phyloP scores from a whole-genome alignment of 2,888 invertebrate species.

The Amaurobius ferox region DNA sequence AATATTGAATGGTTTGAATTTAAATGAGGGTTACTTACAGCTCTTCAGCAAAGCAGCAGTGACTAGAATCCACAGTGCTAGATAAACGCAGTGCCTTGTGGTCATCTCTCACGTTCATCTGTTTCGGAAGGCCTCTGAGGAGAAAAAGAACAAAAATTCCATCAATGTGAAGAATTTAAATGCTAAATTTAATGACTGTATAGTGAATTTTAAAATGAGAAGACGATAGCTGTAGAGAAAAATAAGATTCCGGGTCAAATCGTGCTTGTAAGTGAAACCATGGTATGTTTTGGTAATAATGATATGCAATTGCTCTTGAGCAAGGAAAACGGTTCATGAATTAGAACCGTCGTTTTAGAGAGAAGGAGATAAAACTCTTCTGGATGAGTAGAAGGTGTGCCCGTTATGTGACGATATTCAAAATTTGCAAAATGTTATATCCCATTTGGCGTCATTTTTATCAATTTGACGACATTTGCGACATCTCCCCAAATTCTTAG shows the following conservation, averaged over 20 bases:
- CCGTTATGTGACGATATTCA: no score
- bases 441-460: no score
- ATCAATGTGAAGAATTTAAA: no score
- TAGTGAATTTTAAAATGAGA: no score
- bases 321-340: neutral
- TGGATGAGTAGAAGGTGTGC: no score
- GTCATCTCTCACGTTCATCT: conserved; percentile 31
- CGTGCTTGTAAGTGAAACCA: neutral
- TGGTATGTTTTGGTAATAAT: neutral
- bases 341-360: no score
- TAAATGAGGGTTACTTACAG: conserved; percentile 11
- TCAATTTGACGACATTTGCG: no score
- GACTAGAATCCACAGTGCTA: conserved; percentile 32
- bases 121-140: conserved; percentile 16
- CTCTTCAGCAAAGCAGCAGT: conserved; percentile 11
- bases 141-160: neutral
- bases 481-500: no score
- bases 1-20: neutral
- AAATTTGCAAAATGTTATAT: no score
- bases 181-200: no score
- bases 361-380: no score
- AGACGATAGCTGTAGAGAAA: no score
- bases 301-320: neutral
- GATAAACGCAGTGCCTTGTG: conserved; percentile 22
- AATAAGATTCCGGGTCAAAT: neutral